Conservation (phyloP, 2,113 vertebrate genomes). For the Jaculus jaculus region DNA sequence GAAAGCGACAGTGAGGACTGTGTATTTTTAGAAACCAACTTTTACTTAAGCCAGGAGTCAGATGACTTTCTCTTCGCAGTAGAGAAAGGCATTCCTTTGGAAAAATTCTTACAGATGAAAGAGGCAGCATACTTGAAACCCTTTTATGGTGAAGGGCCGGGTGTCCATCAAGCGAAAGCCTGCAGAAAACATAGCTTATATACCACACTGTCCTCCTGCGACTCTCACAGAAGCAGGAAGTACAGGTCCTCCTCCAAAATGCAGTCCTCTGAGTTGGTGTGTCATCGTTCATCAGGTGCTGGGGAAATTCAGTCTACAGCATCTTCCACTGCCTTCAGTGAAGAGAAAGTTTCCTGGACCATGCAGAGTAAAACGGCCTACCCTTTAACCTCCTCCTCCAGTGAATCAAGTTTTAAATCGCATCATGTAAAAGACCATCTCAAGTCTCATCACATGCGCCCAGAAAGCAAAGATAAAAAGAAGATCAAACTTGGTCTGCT, state of each 20-base stretch:
- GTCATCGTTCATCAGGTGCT: not conserved
- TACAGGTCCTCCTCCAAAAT: not conserved
- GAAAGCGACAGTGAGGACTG: not conserved
- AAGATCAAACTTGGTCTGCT: not conserved
- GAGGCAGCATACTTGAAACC: constrained; percentile 2
- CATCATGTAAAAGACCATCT: not conserved
- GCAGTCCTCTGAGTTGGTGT: not conserved
- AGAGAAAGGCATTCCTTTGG: constrained; percentile 38
- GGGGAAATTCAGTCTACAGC: not conserved
- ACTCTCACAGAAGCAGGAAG: not conserved
- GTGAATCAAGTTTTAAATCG: constrained; percentile 15
- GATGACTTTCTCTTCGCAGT: not conserved
- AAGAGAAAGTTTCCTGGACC: not conserved
- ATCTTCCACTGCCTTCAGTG: not conserved
- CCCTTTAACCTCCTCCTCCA: constrained; percentile 38
- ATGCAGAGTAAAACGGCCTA: not conserved
- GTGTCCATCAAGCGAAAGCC: not conserved
- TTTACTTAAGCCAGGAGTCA: constrained; percentile 33
- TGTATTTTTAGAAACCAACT: constrained; percentile 22
- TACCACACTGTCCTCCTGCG: not conserved
- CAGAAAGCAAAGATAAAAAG: constrained; percentile 33
- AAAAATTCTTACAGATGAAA: not conserved
- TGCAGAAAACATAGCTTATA: not conserved
- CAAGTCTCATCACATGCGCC: not conserved
- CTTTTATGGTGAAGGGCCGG: not conserved